phyloP scores from a whole-genome alignment of 2,113 vertebrate genomes.

The Mormoops blainvillei region DNA sequence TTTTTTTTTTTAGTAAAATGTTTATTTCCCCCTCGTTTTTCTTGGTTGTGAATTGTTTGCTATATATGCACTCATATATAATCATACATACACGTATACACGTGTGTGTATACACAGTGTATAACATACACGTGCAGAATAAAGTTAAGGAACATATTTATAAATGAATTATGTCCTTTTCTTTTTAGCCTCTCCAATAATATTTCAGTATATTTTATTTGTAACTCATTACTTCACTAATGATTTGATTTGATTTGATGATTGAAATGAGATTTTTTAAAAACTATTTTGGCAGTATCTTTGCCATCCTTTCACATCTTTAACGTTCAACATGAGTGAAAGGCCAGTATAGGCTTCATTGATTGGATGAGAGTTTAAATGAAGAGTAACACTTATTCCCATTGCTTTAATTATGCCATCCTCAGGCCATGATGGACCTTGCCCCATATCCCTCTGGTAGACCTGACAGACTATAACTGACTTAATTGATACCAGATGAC shows the following conservation, averaged over 20 bases:
- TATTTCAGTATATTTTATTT: constrained; percentile 24
- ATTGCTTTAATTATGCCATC: constrained; percentile 45
- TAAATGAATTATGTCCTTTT: not conserved
- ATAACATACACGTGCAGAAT: not conserved
- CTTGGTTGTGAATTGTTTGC: not conserved
- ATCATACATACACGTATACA: not conserved
- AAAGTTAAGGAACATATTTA: not conserved
- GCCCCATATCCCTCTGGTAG: constrained; percentile 61
- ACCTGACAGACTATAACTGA: constrained; percentile 70
- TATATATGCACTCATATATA: not conserved
- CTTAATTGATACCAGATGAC: constrained; percentile 75
- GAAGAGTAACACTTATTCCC: constrained; percentile 64
- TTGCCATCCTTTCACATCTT: not conserved
- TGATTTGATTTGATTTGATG: constrained; percentile 4
- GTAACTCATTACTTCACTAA: not conserved
- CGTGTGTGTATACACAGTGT: not conserved
- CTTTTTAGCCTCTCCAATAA: not conserved
- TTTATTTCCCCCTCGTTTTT: not conserved
- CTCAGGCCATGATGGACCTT: constrained; percentile 56
- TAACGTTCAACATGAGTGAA: constrained; percentile 20
- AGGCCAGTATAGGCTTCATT: not conserved
- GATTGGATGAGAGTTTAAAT: constrained; percentile 57
- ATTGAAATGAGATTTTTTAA: constrained; percentile 22
- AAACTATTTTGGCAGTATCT: not conserved
- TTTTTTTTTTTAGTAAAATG: not conserved